These are phyloP conservation scores for Eretmocerus hayati DNA, from an alignment of 2,888 invertebrate genomes.

Conservation along the genomic window DNA sequence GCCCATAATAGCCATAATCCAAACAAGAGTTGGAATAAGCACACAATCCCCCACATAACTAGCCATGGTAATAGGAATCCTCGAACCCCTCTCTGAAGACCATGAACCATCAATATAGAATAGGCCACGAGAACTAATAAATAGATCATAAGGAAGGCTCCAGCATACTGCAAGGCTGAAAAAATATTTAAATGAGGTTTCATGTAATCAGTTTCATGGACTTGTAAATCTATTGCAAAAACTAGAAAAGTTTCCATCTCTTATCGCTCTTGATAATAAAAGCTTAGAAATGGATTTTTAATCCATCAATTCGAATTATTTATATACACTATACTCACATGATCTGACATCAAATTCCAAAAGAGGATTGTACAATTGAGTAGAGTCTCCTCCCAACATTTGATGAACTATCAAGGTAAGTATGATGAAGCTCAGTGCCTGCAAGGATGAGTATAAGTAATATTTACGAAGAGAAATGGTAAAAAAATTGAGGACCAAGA, in stretches of 20 bases:
- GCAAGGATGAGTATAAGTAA: slow-evolving; percentile 24
- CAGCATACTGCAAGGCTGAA: slow-evolving; percentile 69
- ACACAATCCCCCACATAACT: slow-evolving; percentile 58
- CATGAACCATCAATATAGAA: slow-evolving; percentile 57
- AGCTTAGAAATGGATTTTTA: no score
- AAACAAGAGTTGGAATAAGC: slow-evolving; percentile 69
- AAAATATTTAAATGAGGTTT: slow-evolving; percentile 4
- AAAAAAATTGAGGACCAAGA: background rate
- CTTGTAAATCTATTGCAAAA: no score
- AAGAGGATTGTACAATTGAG: slow-evolving; percentile 79
- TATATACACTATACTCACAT: slow-evolving; percentile 65
- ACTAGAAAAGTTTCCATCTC: no score
- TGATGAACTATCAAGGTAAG: slow-evolving; percentile 71
- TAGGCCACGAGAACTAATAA: slow-evolving; percentile 53
- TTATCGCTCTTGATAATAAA: no score
- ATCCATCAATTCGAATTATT: no score
- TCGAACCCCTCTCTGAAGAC: slow-evolving; percentile 63
- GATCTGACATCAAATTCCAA: slow-evolving; percentile 78
- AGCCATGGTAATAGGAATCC: slow-evolving; percentile 81
- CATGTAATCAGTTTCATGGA: no score
- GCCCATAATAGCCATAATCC: slow-evolving; percentile 82
- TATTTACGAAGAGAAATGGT: background rate
- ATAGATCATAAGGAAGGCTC: slow-evolving; percentile 57
- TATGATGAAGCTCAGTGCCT: slow-evolving; percentile 65
- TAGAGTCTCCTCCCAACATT: slow-evolving; percentile 81